Base-by-base conservation (phyloP, 2,797 vertebrate species). In the Oreochromis mossambicus region DNA sequence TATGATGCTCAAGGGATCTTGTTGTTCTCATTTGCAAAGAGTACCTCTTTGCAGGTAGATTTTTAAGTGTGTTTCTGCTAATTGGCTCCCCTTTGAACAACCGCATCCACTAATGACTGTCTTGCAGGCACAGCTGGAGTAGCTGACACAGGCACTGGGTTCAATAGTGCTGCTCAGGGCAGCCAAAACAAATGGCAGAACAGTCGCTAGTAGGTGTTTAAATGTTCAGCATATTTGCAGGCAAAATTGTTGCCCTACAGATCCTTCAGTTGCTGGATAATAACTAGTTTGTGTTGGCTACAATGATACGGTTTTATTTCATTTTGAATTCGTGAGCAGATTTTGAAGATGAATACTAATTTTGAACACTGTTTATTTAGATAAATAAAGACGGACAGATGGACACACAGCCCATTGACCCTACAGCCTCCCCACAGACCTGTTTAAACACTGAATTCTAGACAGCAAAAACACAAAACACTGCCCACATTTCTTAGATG, bases 41-140 rank as follows among this genome's bases (percentile, higher is more conserved):
- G 8, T 70, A 19, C 19, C 26, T 86, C 46, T 86, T 89, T 85
- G 29, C 80, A 87, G 90, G 85, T 95, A 87, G 63, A 86, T 87
- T 76, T 89, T 68, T 26, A 19, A 56, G 51, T 77, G 43, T 11
- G 77, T 85, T 75, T 68, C 63, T 79, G 54, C 78, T 90, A 92
- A 95, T 90, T 91, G 83, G 83, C 82, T 91, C 48, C 82, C 83
- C 82, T 89, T 89, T 87, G 85, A 91, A 92, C 81, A 90, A 85
- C 86, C 87, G 77, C 83, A 80, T 88, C 78, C 83, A 81, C 87
- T 94, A 94, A 94, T 92, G 90, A 94, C 82, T 88, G 79, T 92
- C 86, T 92, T 86, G 85, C 78, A 92, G 93, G 88, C 92, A 92
- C 87, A 92, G 90, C 90, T 91, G 89, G 87, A 91, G 85, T 89